Evolutionary conservation across 2,888 invertebrate genomes (phyloP), one percentile per base, ranked within the genome.

Genomic region (Notocelia uddmanniana): DNA sequence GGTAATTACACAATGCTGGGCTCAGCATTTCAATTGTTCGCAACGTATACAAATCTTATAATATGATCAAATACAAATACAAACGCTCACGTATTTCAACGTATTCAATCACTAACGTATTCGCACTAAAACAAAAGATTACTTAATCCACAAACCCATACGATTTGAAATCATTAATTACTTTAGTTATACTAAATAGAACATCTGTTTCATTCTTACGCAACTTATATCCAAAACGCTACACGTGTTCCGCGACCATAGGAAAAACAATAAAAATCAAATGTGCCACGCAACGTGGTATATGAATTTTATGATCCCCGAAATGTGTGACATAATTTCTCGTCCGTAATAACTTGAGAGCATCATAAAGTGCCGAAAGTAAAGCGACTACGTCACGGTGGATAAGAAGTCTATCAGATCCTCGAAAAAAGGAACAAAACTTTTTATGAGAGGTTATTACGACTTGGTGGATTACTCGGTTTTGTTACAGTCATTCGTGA

Each of bases 171-270:
- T 64, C 50, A 73, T 78, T 84, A 85, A 83, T 86, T 82, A 81
- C 79, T 82, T 87, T 84, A 21, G 50, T 86, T 82, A n/a, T n/a
- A 84, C 79, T 82, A 87, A 89, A 86, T 83, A 83, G 78, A 83
- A 85, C 86, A 88, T 87, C 85, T 88, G 88, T 82, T 77, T 73
- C 74, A 75, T 76, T 74, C 78, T 85, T 86, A 80, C 83, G 80
- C 77, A 83, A 83, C 74, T 73, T 74, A 77, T 76, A 76, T 77
- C 74, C 74, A 73, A 54, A 68, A 57, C 11, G 37, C 21, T 64
- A 82, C 85, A 84, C 77, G 79, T 82, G 84, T 77, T 76, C 64
- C 76, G 31, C n/a, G 34, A 52, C 23, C 55, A 74, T 69, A 76
- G 72, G 73, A 81, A 83, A 81, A 86, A 85, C 79, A 84, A 86